These are phyloP conservation scores for Hydrophis major DNA, from an alignment of 2,797 vertebrate species.

Conservation along the genomic window DNA sequence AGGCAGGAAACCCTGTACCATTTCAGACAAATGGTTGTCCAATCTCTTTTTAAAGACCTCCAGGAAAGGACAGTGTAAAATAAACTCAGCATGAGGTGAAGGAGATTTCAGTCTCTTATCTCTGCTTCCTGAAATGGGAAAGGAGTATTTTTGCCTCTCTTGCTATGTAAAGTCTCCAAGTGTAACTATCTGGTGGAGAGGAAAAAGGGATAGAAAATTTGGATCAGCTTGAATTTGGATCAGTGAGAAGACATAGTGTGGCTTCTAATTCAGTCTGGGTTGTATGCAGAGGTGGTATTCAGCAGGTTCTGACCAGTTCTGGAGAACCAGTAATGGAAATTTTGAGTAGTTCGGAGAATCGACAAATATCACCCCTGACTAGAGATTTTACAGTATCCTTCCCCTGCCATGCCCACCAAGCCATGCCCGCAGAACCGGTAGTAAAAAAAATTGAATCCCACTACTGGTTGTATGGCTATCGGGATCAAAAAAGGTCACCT, in stretches of 20 bases:
- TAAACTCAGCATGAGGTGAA: neutral
- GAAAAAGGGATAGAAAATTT: neutral
- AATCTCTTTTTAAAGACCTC: neutral
- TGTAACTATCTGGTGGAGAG: neutral
- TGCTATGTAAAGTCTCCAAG: neutral
- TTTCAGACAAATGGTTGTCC: neutral
- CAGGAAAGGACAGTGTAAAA: neutral
- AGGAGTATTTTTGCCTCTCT: neutral
- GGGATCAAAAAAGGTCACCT: neutral
- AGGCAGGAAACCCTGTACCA: neutral
- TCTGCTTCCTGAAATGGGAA: neutral
- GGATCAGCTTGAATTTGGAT: neutral
- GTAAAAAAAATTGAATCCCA: too few relatives aligned
- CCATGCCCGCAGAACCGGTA: too few relatives aligned
- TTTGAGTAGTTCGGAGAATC: too few relatives aligned
- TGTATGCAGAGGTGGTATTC: too few relatives aligned
- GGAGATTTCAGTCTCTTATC: neutral
- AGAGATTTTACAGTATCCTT: too few relatives aligned
- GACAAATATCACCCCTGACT: too few relatives aligned
- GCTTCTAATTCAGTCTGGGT: neutral
- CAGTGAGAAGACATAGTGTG: neutral
- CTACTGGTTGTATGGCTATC: neutral
- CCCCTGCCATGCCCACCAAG: too few relatives aligned
- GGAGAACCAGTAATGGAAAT: too few relatives aligned
- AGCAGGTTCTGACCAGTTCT: too few relatives aligned